Conservation (phyloP, 2,113 vertebrate species). For the Brevimyrus niger region DNA sequence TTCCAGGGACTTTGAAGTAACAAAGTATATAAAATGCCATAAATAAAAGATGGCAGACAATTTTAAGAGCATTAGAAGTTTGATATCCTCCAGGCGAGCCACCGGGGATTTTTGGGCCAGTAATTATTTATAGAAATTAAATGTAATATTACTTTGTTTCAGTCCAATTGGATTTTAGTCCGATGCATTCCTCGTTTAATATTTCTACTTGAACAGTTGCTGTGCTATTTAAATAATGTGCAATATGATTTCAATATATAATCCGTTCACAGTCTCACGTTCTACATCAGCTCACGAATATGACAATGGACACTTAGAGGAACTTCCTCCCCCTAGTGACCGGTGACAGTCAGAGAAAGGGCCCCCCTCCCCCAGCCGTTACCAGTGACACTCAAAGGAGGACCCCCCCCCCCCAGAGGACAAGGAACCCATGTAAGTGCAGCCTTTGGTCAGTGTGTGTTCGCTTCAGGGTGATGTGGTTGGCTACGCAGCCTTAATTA, state of each 20-base stretch:
- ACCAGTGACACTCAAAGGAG: neutral
- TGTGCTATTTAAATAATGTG: conserved; percentile 23
- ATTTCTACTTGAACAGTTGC: conserved; percentile 27
- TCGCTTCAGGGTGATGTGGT: neutral
- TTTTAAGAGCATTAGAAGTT: conserved; percentile 51
- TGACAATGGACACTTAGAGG: neutral
- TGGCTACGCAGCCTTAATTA: conserved; percentile 23
- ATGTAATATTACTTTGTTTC: conserved; percentile 49
- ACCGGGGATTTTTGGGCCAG: conserved; percentile 35
- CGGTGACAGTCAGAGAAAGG: neutral
- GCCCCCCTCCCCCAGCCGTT: neutral
- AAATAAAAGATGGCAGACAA: conserved; percentile 50
- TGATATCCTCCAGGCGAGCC: conserved; percentile 40
- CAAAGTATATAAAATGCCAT: conserved; percentile 46
- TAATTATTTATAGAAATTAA: conserved; percentile 53
- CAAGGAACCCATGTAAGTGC: neutral
- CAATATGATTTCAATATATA: neutral
- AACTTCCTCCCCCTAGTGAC: neutral
- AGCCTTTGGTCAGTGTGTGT: neutral
- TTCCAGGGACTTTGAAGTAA: conserved; percentile 43
- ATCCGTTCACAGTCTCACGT: neutral
- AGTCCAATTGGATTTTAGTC: conserved; percentile 40
- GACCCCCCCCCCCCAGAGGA: neutral
- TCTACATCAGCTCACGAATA: neutral
- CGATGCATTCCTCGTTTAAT: conserved; percentile 26